Evolutionary conservation across 2,113 vertebrate genomes (phyloP).

Genomic region (Paracanthobrama guichenoti): DNA sequence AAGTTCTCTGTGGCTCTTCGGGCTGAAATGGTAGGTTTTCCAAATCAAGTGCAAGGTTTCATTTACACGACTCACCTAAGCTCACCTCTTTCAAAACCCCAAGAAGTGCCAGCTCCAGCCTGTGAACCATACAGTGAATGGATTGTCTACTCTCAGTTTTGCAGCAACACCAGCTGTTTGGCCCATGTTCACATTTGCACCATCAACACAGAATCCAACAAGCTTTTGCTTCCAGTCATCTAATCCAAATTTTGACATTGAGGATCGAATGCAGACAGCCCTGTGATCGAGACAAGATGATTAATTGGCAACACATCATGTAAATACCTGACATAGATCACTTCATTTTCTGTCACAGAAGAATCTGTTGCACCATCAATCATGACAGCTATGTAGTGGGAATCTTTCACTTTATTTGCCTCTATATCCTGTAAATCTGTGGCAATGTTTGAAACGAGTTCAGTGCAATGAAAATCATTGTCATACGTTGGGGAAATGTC

Average conservation of each 20-base stretch:
- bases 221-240: not conserved
- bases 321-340: not conserved
- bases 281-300: not conserved
- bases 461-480: not conserved
- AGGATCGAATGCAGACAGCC: not conserved
- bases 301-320: not conserved
- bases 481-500: no score
- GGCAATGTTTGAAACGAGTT: not conserved
- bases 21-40: no score
- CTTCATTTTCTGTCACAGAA: not conserved
- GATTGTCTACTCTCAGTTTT: no score
- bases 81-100: no score
- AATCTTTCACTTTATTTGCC: not conserved
- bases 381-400: not conserved
- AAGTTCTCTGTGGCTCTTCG: no score
- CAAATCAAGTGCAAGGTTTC: no score
- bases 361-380: not conserved
- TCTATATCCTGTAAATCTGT: not conserved
- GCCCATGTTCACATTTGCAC: no score
- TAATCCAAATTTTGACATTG: constrained; percentile 7
- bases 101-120: no score
- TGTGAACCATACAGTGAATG: no score
- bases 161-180: no score
- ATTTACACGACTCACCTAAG: no score
- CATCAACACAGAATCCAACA: constrained; percentile 3